phyloP scores from a whole-genome alignment of 2,797 vertebrate species.

The Ctenopoma kingsleyae region DNA sequence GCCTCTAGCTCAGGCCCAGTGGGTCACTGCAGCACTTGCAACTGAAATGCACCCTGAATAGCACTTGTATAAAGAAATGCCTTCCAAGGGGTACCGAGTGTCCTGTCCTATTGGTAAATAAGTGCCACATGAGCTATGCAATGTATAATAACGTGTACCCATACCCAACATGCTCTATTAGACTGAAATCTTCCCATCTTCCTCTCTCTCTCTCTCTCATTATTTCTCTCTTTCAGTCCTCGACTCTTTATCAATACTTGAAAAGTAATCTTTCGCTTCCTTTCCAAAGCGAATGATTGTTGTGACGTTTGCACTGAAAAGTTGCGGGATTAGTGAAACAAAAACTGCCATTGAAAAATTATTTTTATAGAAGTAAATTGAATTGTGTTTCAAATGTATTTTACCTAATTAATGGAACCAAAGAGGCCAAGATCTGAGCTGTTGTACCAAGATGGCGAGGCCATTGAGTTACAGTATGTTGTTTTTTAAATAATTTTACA shows the following conservation, averaged over 20 bases:
- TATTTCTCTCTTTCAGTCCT: constrained; percentile 81
- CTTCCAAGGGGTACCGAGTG: constrained; percentile 92
- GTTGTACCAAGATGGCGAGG: constrained; percentile 90
- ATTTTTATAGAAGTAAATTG: constrained; percentile 99
- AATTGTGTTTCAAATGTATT: constrained; percentile 97
- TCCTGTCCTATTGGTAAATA: constrained; percentile 85
- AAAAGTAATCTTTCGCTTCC: constrained; percentile 99
- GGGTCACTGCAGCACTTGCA: constrained; percentile 88
- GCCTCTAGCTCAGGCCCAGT: constrained; percentile 74
- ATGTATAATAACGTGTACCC: constrained; percentile 92
- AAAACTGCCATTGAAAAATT: constrained; percentile 97
- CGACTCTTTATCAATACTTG: constrained; percentile 99
- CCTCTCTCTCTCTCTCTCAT: constrained; percentile 56
- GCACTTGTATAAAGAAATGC: constrained; percentile 96
- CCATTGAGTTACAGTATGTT: constrained; percentile 85
- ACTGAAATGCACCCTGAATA: constrained; percentile 91
- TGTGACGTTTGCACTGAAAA: constrained; percentile 99
- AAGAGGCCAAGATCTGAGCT: constrained; percentile 98
- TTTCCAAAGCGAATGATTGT: constrained; percentile 99
- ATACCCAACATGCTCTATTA: constrained; percentile 82
- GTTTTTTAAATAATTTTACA: constrained; percentile 86
- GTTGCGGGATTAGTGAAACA: constrained; percentile 94
- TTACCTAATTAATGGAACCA: constrained; percentile 99
- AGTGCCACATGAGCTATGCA: constrained; percentile 99
- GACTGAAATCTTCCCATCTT: constrained; percentile 82